phyloP scores from a whole-genome alignment of 2,888 invertebrate genomes.

The Drosophila paranaensis region DNA sequence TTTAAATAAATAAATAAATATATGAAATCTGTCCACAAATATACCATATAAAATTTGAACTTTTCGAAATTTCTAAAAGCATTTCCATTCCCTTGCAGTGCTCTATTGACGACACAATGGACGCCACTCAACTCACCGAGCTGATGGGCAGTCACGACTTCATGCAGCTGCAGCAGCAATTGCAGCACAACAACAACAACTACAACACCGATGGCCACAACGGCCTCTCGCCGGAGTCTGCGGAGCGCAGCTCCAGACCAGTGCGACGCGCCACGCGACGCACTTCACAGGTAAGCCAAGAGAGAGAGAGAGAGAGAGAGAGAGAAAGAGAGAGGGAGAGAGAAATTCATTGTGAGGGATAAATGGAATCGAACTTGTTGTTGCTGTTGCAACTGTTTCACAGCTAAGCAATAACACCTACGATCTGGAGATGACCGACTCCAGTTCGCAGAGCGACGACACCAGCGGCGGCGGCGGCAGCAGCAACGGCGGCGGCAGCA shows the following conservation, averaged over 20 bases:
- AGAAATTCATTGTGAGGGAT: background rate
- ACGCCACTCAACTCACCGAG: slow-evolving; percentile 77
- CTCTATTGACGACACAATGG: slow-evolving; percentile 58
- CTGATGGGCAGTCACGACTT: slow-evolving; percentile 78
- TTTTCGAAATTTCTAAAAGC: background rate
- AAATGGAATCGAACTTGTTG: background rate
- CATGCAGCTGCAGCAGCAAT: slow-evolving; percentile 75
- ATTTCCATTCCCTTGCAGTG: slow-evolving; percentile 20
- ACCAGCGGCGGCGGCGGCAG: slow-evolving; percentile 84
- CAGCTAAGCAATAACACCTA: slow-evolving; percentile 83
- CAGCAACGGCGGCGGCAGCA: slow-evolving; percentile 83
- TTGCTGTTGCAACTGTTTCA: slow-evolving; percentile 11
- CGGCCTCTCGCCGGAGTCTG: slow-evolving; percentile 73
- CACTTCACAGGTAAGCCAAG: slow-evolving; percentile 80
- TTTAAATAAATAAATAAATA: too few species aligned
- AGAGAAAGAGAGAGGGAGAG: too few species aligned
- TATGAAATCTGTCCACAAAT: too few species aligned
- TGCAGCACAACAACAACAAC: slow-evolving; percentile 74
- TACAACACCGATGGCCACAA: slow-evolving; percentile 72
- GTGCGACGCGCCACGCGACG: slow-evolving; percentile 81
- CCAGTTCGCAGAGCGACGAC: slow-evolving; percentile 85
- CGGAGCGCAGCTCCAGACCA: slow-evolving; percentile 80
- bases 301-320: too few species aligned
- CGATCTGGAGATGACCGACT: slow-evolving; percentile 85
- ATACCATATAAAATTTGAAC: too few species aligned